These are phyloP conservation scores for Apodemus sylvaticus DNA, from an alignment of 2,113 vertebrate genomes.

Conservation along the genomic window DNA sequence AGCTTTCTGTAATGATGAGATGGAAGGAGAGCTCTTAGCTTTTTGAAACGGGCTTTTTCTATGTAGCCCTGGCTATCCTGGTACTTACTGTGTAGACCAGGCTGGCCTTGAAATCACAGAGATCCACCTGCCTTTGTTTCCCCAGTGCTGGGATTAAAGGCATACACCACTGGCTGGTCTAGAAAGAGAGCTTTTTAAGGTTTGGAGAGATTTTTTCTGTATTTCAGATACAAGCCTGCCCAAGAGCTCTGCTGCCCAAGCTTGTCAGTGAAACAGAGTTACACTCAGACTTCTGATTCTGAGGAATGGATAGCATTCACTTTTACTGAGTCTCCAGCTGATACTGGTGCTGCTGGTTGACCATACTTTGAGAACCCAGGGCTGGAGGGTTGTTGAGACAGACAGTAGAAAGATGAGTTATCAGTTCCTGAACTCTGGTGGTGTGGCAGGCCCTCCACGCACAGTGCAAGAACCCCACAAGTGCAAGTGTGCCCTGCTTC, in stretches of 20 bases:
- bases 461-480: not conserved
- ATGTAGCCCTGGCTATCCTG: not conserved
- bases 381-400: not conserved
- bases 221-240: not conserved
- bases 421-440: not conserved
- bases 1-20: constrained; percentile 27
- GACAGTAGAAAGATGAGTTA: not conserved
- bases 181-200: not conserved
- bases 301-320: not conserved
- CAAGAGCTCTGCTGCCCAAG: not conserved
- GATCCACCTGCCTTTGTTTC: not conserved
- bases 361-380: not conserved
- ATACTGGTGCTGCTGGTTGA: not conserved
- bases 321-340: not conserved
- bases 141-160: not conserved
- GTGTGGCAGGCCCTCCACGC: not conserved
- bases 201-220: constrained; percentile 17
- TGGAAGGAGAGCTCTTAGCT: not conserved
- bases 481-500: not conserved
- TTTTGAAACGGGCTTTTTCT: not conserved
- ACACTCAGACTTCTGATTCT: constrained; percentile 11
- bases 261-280: not conserved
- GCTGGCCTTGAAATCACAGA: not conserved
- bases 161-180: not conserved
- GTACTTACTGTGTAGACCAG: not conserved